Conservation (phyloP, 2,888 invertebrate genomes). For the Netelia virgata region DNA sequence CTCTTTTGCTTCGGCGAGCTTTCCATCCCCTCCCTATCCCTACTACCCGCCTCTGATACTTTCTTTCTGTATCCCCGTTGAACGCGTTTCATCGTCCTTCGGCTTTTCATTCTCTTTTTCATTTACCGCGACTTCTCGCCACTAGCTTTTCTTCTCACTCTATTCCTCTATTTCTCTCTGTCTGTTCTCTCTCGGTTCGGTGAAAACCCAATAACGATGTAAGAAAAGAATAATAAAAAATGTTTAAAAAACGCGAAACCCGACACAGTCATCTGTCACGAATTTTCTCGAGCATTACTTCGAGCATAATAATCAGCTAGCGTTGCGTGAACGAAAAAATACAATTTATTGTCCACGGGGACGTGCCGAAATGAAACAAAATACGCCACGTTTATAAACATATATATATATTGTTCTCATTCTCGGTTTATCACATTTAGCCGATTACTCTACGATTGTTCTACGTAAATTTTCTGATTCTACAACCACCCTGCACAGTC, state of each 20-base stretch:
- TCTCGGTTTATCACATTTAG: too few relatives aligned
- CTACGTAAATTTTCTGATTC: too few relatives aligned
- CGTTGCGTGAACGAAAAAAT: conserved; percentile 24
- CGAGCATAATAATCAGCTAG: conserved; percentile 24
- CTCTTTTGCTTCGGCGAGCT: conserved; percentile 34
- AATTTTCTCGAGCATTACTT: conserved; percentile 52
- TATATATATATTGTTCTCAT: not conserved
- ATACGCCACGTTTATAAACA: not conserved
- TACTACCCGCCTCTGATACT: not conserved
- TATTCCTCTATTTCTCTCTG: conserved; percentile 20
- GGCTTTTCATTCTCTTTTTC: conserved; percentile 29
- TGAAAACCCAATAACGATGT: conserved; percentile 65
- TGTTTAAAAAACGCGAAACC: conserved; percentile 14
- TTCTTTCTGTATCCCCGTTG: not conserved
- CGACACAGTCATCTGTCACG: conserved; percentile 58
- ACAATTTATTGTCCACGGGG: conserved; percentile 21
- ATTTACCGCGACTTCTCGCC: conserved; percentile 28
- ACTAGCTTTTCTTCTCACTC: conserved; percentile 6
- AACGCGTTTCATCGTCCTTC: conserved; percentile 11
- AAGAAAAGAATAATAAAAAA: conserved; percentile 37
- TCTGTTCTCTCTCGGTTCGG: conserved; percentile 33
- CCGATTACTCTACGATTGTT: too few relatives aligned
- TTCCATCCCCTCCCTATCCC: conserved; percentile 21
- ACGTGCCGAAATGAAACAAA: not conserved
- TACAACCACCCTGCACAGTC: too few relatives aligned